These are phyloP conservation scores for Phymatocera aterrima DNA, from an alignment of 2,888 invertebrate genomes.

Conservation along the genomic window DNA sequence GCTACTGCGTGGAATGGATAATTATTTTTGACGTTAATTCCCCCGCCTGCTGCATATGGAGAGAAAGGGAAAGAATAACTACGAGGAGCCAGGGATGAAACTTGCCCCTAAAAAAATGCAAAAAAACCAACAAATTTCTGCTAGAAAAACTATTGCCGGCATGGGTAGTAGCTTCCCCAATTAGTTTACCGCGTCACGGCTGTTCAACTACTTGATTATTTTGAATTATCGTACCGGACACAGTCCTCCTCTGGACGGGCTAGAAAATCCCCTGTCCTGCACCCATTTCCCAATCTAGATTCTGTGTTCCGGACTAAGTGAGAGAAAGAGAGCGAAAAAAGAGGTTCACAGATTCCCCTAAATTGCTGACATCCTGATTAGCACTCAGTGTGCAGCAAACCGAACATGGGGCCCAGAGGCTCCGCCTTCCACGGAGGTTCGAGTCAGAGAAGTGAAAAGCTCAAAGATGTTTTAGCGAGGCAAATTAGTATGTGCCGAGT, in stretches of 20 bases:
- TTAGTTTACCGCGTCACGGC: constrained; percentile 34
- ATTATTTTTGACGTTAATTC: constrained; percentile 16
- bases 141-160: not conserved
- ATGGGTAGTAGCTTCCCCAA: constrained; percentile 23
- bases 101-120: too few species aligned
- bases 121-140: too few species aligned
- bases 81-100: not conserved
- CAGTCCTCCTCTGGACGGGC: constrained; percentile 41
- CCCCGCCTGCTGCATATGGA: not conserved
- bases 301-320: not conserved
- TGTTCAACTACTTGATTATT: constrained; percentile 54
- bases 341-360: constrained; percentile 36
- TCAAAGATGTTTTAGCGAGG: too few species aligned
- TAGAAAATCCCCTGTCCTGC: not conserved
- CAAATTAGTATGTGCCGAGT: too few species aligned
- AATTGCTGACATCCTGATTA: constrained; percentile 61
- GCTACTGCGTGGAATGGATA: not conserved
- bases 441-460: too few species aligned
- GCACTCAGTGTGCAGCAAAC: constrained; percentile 46
- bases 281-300: not conserved
- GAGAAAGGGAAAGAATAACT: not conserved
- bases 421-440: too few species aligned
- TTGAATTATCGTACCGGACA: constrained; percentile 54
- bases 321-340: constrained; percentile 45
- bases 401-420: constrained; percentile 11